A percentile compares a stretch with the other conserved stretches of the same genome.
Evolutionary conservation across 2,797 vertebrate species (phyloP).

Genomic region (Acropternis orthonyx): DNA sequence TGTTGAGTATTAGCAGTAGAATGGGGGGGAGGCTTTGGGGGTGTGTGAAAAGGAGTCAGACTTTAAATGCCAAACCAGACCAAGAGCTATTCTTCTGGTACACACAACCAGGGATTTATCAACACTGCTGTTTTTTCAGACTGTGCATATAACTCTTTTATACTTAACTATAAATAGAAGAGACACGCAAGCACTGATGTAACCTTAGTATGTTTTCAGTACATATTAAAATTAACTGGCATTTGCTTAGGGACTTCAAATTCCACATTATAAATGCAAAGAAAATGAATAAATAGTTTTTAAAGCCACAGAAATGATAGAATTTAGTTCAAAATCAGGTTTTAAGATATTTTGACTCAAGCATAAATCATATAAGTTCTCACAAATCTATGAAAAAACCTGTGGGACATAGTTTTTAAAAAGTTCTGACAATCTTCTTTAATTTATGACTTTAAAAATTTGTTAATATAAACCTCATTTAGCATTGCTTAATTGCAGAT

Average conservation of each 20-base stretch:
- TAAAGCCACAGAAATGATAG: neutral
- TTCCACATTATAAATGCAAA: neutral
- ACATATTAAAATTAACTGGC: neutral
- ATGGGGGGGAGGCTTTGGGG: constrained; percentile 70
- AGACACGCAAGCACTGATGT: neutral
- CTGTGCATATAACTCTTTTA: neutral
- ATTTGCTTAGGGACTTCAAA: neutral
- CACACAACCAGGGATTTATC: constrained; percentile 69
- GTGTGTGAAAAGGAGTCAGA: constrained; percentile 75
- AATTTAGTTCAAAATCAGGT: neutral
- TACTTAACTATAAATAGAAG: constrained; percentile 17
- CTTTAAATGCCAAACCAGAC: constrained; percentile 78
- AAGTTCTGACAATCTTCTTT: neutral
- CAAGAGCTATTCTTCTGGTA: constrained; percentile 74
- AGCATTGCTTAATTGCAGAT: neutral
- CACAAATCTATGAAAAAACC: neutral
- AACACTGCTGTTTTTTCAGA: constrained; percentile 15
- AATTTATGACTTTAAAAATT: neutral
- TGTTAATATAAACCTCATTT: neutral
- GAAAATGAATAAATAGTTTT: neutral
- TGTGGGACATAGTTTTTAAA: neutral
- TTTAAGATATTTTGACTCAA: neutral
- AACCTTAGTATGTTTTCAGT: neutral
- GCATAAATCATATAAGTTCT: neutral
- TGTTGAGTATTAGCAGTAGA: constrained; percentile 83